Conservation (phyloP, 2,888 invertebrate genomes). For the Caenorhabditis sp. region DNA sequence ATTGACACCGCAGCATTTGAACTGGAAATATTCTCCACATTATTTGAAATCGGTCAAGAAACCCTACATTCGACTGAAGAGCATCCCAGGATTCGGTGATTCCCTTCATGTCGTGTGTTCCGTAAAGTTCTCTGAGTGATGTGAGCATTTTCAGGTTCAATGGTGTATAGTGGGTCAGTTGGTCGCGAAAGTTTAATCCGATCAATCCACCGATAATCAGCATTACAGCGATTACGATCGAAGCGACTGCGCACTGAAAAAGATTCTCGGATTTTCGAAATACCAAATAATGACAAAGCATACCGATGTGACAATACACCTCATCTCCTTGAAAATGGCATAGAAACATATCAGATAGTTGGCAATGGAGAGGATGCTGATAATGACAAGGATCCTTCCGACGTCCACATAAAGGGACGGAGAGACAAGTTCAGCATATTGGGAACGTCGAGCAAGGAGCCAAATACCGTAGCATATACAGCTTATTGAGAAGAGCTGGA, state of each 20-base stretch:
- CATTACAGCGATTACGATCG: conserved; percentile 81
- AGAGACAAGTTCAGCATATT: conserved; percentile 81
- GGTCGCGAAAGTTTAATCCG: conserved; percentile 82
- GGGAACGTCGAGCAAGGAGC: conserved; percentile 77
- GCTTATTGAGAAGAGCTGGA: conserved; percentile 77
- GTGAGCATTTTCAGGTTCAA: conserved; percentile 82
- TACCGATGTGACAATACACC: conserved; percentile 82
- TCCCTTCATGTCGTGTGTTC: conserved; percentile 77
- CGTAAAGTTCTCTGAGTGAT: conserved; percentile 81
- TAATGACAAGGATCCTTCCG: conserved; percentile 73
- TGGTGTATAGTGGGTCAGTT: conserved; percentile 78
- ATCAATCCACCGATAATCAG: conserved; percentile 82
- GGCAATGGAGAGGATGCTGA: conserved; percentile 72
- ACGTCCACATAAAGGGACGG: conserved; percentile 83
- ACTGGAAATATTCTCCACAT: conserved; percentile 70
- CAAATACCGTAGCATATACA: conserved; percentile 80
- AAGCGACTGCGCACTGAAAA: conserved; percentile 80
- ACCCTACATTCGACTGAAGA: conserved; percentile 80
- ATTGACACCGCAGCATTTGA: conserved; percentile 82
- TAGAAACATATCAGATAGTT: conserved; percentile 77
- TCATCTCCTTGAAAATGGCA: conserved; percentile 78
- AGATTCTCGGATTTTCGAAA: background rate
- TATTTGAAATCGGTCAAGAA: background rate
- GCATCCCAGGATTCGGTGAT: conserved; percentile 82
- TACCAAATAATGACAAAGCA: background rate